These are phyloP conservation scores for Clitarchus hookeri DNA, from an alignment of 2,888 invertebrate species.

Conservation along the genomic window DNA sequence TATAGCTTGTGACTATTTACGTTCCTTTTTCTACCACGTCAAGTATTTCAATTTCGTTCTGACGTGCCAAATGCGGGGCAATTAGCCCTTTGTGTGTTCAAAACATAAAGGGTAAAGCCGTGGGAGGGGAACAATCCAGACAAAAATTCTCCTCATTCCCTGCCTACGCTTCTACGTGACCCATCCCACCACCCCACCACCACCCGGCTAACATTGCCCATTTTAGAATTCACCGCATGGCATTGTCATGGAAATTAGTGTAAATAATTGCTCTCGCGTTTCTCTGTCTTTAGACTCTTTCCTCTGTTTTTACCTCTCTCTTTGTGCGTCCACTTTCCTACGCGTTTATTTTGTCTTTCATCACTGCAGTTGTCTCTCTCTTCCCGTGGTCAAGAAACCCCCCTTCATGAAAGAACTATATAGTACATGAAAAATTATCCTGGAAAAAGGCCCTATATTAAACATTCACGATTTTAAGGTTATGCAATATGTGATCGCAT, in stretches of 20 bases:
- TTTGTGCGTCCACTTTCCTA: neutral
- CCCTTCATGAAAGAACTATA: neutral
- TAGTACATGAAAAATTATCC: too few relatives aligned
- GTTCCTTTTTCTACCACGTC: neutral
- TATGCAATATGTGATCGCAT: too few relatives aligned
- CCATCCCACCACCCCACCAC: neutral
- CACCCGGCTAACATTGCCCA: neutral
- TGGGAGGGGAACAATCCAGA: neutral
- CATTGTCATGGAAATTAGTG: conserved; percentile 26
- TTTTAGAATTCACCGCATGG: conserved; percentile 19
- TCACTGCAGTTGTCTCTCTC: neutral
- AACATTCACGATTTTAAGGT: too few relatives aligned
- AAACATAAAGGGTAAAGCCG: neutral
- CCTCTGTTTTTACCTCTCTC: neutral
- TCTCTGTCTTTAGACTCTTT: conserved; percentile 17
- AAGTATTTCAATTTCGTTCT: conserved; percentile 3
- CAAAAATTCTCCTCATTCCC: conserved; percentile 1
- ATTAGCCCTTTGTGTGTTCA: conserved; percentile 9
- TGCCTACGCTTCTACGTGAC: neutral
- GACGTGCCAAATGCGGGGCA: neutral
- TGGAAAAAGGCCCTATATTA: too few relatives aligned
- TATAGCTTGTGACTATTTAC: neutral
- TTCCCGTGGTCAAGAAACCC: neutral
- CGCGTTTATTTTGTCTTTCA: neutral
- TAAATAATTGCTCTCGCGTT: conserved; percentile 20